These are phyloP conservation scores for Ganaspis brasiliensis DNA, from an alignment of 2,888 invertebrate genomes.

Conservation along the genomic window DNA sequence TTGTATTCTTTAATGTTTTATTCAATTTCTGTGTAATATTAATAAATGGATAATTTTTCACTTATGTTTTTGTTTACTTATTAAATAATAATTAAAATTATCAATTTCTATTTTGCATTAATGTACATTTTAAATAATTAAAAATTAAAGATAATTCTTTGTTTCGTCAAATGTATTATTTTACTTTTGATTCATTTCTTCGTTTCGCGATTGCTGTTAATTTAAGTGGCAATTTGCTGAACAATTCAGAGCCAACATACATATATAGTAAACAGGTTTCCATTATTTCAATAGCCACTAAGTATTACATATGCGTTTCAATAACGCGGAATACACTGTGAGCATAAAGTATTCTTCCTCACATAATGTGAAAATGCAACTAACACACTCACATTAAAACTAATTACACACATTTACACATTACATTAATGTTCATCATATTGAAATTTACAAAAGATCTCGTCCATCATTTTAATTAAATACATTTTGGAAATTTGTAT, in stretches of 20 bases:
- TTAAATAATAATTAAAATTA: too few relatives aligned
- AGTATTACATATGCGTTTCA: constrained; percentile 18
- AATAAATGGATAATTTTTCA: too few relatives aligned
- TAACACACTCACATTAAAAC: background rate
- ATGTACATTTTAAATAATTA: background rate
- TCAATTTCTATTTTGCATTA: too few relatives aligned
- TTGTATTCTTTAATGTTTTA: too few relatives aligned
- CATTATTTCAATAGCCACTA: constrained; percentile 14
- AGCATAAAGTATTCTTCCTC: constrained; percentile 11
- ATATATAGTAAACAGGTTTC: constrained; percentile 9
- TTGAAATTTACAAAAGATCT: constrained; percentile 1
- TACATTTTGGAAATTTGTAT: background rate
- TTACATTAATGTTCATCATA: background rate
- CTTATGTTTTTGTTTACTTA: too few relatives aligned
- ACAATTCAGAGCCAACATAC: constrained; percentile 11
- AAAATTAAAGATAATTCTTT: constrained; percentile 1
- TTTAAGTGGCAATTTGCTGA: constrained; percentile 21
- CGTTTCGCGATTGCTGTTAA: constrained; percentile 8
- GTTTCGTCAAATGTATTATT: background rate
- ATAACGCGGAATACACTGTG: background rate
- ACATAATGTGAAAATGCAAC: background rate
- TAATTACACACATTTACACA: constrained; percentile 2
- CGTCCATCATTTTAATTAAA: background rate
- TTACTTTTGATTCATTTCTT: constrained; percentile 1
- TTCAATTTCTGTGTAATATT: too few relatives aligned